Evolutionary conservation across 1,140 invertebrate species (phyloP), one percentile per base, ranked within the genome.

Genomic region (Drosophila pectinifera): DNA sequence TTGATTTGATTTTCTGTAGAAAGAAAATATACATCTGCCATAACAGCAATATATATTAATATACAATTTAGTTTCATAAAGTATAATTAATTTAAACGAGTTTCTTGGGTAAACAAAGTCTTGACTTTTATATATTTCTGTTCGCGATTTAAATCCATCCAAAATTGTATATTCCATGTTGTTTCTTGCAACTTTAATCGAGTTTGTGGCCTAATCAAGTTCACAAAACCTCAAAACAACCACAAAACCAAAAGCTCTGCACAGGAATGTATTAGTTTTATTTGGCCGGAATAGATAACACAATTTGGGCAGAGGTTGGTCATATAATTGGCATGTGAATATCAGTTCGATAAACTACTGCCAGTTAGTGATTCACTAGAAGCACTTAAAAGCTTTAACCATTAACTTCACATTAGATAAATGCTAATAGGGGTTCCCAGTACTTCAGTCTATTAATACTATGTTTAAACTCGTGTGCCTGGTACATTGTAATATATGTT

Each of bases 171-270:
- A 22, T 38, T 65, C 4, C 18, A 8, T 45, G 8, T 10, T 4
- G n/a, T 16, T n/a, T 26, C 22, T 20, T 20, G 6, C 28, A 34
- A 51, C 16, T 20, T 20, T 2, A 38, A 45, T 55, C 62, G 4
- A 51, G 20, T 51, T 64, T 43, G 2, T 45, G n/a, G 57, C 34
- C 39, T 43, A 55, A 54, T 67, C 31, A 69, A 67, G 46, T 67
- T 69, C 31, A 34, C 39, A n/a, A 28, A n/a, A n/a, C n/a, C n/a
- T n/a, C n/a, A n/a, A n/a, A n/a, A n/a, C n/a, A n/a, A n/a, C n/a
- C n/a, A n/a, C n/a, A n/a, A 34, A 18, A n/a, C 14, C 10, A 14
- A 65, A 26, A 41, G 13, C 61, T 34, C 14, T 10, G 10, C 26
- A 20, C n/a, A 41, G 31, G 45, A 54, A 69, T 68, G 39, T 42